phyloP scores from a whole-genome alignment of 2,113 vertebrate species.

The Donacobius atricapilla region DNA sequence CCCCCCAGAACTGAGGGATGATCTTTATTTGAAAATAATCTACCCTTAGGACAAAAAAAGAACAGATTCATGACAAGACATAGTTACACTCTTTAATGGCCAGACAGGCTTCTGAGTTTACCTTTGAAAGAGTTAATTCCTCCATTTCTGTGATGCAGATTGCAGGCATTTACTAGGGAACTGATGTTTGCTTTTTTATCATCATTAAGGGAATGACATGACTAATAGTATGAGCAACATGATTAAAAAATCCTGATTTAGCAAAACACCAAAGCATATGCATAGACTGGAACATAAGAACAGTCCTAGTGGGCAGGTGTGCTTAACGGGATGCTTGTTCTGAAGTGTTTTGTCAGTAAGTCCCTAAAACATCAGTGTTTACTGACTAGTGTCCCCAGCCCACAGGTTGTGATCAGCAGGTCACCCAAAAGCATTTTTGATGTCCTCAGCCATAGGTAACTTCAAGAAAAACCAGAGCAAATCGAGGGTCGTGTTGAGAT shows the following conservation, averaged over 20 bases:
- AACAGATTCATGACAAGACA: background rate
- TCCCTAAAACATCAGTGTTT: background rate
- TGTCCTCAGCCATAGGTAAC: background rate
- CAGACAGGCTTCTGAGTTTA: background rate
- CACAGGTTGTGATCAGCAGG: background rate
- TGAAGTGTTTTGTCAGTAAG: background rate
- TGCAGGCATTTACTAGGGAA: background rate
- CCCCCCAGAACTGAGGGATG: background rate
- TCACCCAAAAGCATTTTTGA: background rate
- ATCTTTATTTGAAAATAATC: background rate
- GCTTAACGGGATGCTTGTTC: background rate
- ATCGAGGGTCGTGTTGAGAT: background rate
- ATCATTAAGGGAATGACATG: background rate
- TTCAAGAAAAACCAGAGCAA: background rate
- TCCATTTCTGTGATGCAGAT: background rate
- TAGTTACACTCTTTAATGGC: background rate
- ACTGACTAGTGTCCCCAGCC: background rate
- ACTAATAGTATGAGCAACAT: background rate
- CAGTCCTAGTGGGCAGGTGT: background rate
- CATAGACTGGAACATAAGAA: background rate
- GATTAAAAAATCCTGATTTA: constrained; percentile 5
- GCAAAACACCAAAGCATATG: background rate
- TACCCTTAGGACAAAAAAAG: background rate
- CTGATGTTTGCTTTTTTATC: background rate
- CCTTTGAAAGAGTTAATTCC: background rate